Percentiles rank a stretch among this genome's conserved stretches.
Evolutionary conservation across 2,113 vertebrate genomes (phyloP).

Genomic region (Equus przewalskii): DNA sequence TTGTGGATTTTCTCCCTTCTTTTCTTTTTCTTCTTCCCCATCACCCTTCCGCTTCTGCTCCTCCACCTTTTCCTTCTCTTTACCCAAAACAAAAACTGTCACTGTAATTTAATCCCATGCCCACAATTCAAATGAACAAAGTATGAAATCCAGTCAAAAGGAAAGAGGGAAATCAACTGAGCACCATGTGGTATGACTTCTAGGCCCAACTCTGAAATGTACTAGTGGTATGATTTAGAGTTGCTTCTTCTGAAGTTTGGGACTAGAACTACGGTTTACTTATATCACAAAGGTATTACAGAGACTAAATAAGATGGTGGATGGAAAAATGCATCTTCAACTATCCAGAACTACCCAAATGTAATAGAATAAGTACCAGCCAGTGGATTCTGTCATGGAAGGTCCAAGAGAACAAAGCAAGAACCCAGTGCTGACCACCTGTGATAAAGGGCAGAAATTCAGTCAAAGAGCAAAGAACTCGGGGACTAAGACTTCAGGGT

Average conservation of each 20-base stretch:
- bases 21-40: not conserved
- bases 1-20: not conserved
- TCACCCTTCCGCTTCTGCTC: not conserved
- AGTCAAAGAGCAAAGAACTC: not conserved
- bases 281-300: not conserved
- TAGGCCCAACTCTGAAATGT: not conserved
- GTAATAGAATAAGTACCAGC: not conserved
- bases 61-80: not conserved
- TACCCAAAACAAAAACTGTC: not conserved
- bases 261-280: not conserved
- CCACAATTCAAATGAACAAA: not conserved
- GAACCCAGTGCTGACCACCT: not conserved
- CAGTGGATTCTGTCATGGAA: not conserved
- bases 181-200: too few relatives aligned
- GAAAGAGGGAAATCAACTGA: not conserved
- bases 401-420: not conserved
- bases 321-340: not conserved
- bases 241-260: not conserved
- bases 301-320: not conserved
- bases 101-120: not conserved
- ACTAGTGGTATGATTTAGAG: not conserved
- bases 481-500: not conserved
- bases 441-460: not conserved
- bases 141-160: not conserved
- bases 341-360: not conserved